Base-by-base conservation (phyloP, 2,888 invertebrate genomes). In the Melanargia galathea region DNA sequence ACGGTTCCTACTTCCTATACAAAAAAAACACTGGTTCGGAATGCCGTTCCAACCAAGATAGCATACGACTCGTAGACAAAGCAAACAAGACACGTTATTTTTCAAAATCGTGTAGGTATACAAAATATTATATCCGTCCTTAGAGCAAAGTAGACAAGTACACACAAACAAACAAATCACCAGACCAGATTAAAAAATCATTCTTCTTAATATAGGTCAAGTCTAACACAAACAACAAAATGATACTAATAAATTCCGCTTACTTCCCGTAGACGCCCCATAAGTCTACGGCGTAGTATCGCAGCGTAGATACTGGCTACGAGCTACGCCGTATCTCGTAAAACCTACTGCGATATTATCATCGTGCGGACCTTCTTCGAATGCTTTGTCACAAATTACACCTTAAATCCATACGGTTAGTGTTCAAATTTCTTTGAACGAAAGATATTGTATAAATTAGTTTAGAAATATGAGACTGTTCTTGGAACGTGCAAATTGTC, bases 321-420 rank as follows among this genome's bases (percentile, higher is more conserved):
- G 45, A 45, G 45, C 63, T 65, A 67, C 65, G 69, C 16, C 63
- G 66, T 64, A 69, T 63, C 55, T 60, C 51, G 57, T 69, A 67
- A 60, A 69, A 61, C 67, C 64, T 64, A 46, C 64, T 38, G 62
- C 59, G 43, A 48, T n/a, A n/a, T n/a, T n/a, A n/a, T n/a, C 18
- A 43, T 18, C 30, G 4, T 38, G 22, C 2, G 11, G 35, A 35
- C 52, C 52, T 35, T 33, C 7, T 35, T 35, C 20, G 3, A 18
- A 26, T 16, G 49, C 8, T 26, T 52, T 6, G 2, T 7, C 20
- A 35, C 20, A 52, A 52, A 52, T 18, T 22, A 11, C n/a, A 35
- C 20, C 33, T 52, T 35, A 52, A 35, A 0, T 1, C 0, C 1
- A 11, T 22, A 20, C 0, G 0, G 1, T 13, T 22, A 46, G 45